Evolutionary conservation across 2,888 invertebrate genomes (phyloP).

Genomic region (Plemyria rubiginata): DNA sequence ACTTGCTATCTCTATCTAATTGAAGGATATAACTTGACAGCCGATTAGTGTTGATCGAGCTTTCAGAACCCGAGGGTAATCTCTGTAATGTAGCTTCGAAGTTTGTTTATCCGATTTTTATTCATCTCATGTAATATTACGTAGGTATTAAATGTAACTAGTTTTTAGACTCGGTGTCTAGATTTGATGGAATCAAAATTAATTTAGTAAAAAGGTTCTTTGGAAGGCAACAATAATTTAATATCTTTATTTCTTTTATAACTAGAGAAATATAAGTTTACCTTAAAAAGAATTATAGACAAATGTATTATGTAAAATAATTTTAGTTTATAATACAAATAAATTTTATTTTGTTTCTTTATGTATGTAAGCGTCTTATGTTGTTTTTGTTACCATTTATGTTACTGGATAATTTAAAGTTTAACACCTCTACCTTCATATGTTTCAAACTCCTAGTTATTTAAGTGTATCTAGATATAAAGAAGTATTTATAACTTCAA

Average conservation of each 20-base stretch:
- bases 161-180: background rate
- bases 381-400: slow-evolving; percentile 34
- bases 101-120: slow-evolving; percentile 1
- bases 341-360: slow-evolving; percentile 25
- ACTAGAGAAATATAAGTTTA: slow-evolving; percentile 8
- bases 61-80: too few species aligned
- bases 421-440: slow-evolving; percentile 7
- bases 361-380: slow-evolving; percentile 9
- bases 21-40: too few species aligned
- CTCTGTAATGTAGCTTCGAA: too few species aligned
- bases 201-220: slow-evolving; percentile 4
- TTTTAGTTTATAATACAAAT: slow-evolving; percentile 17
- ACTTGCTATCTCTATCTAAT: too few species aligned
- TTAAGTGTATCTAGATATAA: slow-evolving; percentile 13
- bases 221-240: slow-evolving; percentile 5
- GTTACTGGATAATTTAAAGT: slow-evolving; percentile 9
- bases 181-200: background rate
- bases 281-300: slow-evolving; percentile 14
- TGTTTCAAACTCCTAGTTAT: slow-evolving; percentile 8
- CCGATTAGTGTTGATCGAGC: too few species aligned
- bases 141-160: background rate
- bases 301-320: slow-evolving; percentile 14
- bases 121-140: background rate
- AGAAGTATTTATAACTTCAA: slow-evolving; percentile 22
- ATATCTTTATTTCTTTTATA: slow-evolving; percentile 10